A percentile compares a stretch with the other conserved stretches of the same genome.
Conservation (phyloP, 2,888 invertebrate species). For the Liodrosophila aerea region DNA sequence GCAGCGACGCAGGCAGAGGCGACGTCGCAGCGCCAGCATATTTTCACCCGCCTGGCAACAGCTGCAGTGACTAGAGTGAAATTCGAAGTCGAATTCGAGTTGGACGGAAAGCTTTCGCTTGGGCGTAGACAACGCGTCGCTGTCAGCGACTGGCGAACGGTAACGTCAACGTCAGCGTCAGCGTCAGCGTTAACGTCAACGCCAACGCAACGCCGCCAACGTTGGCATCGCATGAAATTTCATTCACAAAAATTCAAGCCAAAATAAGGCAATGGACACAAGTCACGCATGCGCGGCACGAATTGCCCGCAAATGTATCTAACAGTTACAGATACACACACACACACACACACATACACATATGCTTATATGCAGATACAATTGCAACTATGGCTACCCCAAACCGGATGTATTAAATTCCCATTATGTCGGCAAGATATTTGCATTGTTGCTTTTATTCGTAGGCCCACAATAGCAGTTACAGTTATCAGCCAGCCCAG, state of each 20-base stretch:
- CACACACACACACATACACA: not conserved
- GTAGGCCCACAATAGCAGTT: conserved; percentile 2
- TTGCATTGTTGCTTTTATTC: conserved; percentile 51
- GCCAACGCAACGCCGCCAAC: conserved; percentile 59
- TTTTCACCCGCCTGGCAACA: conserved; percentile 73
- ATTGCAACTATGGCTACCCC: conserved; percentile 4
- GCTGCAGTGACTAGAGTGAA: conserved; percentile 53
- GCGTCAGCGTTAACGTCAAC: conserved; percentile 4
- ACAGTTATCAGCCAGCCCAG: conserved; percentile 1
- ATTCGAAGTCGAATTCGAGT: conserved; percentile 35
- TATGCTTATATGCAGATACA: not conserved
- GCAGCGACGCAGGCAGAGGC: not conserved
- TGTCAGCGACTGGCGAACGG: conserved; percentile 26
- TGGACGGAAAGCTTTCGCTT: conserved; percentile 29
- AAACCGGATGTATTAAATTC: conserved; percentile 77
- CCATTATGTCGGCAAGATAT: conserved; percentile 68
- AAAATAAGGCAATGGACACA: conserved; percentile 76
- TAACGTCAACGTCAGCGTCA: conserved; percentile 31
- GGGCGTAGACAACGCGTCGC: conserved; percentile 54
- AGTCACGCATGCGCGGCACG: conserved; percentile 78
- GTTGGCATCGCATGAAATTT: conserved; percentile 70
- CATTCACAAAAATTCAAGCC: conserved; percentile 75
- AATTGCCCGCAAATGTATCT: conserved; percentile 26
- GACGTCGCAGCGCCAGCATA: conserved; percentile 27
- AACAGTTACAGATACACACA: conserved; percentile 5